Conservation (phyloP, 2,113 vertebrate genomes). For the Otus sunia region DNA sequence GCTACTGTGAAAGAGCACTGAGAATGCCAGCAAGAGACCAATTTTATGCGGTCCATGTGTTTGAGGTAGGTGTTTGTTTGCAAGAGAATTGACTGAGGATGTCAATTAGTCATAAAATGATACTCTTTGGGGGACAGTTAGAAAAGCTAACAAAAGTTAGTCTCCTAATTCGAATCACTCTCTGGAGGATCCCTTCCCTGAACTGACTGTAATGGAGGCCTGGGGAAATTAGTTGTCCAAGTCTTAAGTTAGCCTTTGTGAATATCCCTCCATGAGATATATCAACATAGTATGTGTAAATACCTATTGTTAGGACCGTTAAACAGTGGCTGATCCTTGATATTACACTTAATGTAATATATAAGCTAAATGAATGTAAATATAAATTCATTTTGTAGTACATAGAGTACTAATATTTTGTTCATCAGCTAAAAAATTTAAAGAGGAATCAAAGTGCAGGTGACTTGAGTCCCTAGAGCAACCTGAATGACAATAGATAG, state of each 20-base stretch:
- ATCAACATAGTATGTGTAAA: not conserved
- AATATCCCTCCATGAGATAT: not conserved
- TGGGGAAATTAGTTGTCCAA: not conserved
- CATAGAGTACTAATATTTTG: not conserved
- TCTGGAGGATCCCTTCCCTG: not conserved
- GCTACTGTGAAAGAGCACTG: not conserved
- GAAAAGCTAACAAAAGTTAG: not conserved
- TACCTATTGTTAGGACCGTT: not conserved
- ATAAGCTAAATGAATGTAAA: not conserved
- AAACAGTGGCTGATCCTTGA: not conserved
- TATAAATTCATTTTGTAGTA: not conserved
- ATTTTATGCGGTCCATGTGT: not conserved
- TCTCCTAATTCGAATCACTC: not conserved
- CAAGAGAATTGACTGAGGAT: not conserved
- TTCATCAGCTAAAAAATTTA: not conserved
- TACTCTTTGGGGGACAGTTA: not conserved
- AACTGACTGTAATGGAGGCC: not conserved
- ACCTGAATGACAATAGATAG: not conserved
- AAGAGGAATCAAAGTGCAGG: not conserved
- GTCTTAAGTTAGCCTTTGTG: not conserved
- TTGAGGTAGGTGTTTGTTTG: slow-evolving; percentile 11
- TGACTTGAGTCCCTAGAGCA: not conserved
- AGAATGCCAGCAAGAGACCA: not conserved
- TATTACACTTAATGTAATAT: not conserved
- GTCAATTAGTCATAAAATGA: not conserved